phyloP scores from a whole-genome alignment of 2,797 vertebrate species.

The Acrossocheilus wenchowensis region DNA sequence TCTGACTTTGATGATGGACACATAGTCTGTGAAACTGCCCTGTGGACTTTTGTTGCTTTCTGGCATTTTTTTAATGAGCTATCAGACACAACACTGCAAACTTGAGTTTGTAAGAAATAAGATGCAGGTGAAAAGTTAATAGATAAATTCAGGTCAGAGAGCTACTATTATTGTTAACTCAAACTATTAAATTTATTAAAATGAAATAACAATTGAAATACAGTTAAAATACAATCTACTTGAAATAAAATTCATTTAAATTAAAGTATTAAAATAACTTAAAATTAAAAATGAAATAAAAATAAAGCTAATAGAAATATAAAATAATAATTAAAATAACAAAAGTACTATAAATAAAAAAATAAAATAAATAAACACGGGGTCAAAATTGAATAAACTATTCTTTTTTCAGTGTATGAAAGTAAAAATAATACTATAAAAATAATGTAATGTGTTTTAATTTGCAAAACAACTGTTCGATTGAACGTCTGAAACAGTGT shows the following conservation, averaged over 20 bases:
- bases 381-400: neutral
- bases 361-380: neutral
- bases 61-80: slow-evolving; percentile 34
- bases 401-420: neutral
- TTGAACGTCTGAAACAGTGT: slow-evolving; percentile 9
- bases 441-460: neutral
- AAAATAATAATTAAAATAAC: neutral
- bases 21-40: slow-evolving; percentile 3
- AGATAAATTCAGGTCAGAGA: neutral
- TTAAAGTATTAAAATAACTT: neutral
- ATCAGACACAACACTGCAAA: slow-evolving; percentile 16
- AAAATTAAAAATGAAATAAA: neutral
- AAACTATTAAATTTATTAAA: neutral
- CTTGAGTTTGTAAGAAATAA: slow-evolving; percentile 1
- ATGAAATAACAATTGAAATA: too few relatives aligned
- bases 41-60: slow-evolving; percentile 23
- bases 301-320: neutral
- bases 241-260: neutral
- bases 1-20: slow-evolving; percentile 40
- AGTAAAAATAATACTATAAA: neutral
- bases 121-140: neutral
- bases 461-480: neutral
- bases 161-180: neutral
- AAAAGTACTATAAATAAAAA: neutral
- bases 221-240: neutral